Base-by-base conservation (phyloP, 2,797 vertebrate species). In the Onychomys torridus region DNA sequence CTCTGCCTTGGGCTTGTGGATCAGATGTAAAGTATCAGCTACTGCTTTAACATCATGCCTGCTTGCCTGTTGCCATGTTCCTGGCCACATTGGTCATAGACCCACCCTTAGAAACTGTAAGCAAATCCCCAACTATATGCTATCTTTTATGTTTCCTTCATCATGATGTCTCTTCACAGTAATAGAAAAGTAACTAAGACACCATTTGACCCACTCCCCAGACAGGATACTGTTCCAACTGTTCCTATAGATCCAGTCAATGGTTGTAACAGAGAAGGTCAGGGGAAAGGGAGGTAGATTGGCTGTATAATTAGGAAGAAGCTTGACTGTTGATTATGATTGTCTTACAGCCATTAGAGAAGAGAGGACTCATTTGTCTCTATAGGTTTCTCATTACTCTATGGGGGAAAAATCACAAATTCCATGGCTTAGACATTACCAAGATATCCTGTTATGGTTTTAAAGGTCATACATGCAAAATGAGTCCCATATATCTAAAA, bases 391-490 rank as follows among this genome's bases (percentile, higher is more conserved):
- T n/a, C 83, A 32, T 52, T 81, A 34, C 12, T 57, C 55, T 21
- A 11, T 46, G 34, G 92, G 71, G 69, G 40, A 37, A 6, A 63
- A 27, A 61, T n/a, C 27, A 67, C 79, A 90, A 43, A 43, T 14
- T 2, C 19, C 57, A n/a, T 93, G n/a, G 32, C 55, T 73, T 81
- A 55, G 49, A 59, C n/a, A 69, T 29, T 49, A 75, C 2, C 57
- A 59, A 83, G 78, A 69, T 46, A 89, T 83, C 81, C 27, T 75
- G 17, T 57, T 85, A 40, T 2, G 40, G 1, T 85, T 90, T 84
- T 14, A 16, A 55, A 91, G 29, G 71, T 57, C 81, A 94, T 7
- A 85, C 34, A 2, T 91, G 46, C 93, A 91, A 93, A 96, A 34
- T 29, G 6, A 52, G 17, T 65, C 59, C 84, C n/a, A 25, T 3